These are phyloP conservation scores for Uromys caudimaculatus DNA, from an alignment of 2,797 vertebrate genomes.

Conservation along the genomic window DNA sequence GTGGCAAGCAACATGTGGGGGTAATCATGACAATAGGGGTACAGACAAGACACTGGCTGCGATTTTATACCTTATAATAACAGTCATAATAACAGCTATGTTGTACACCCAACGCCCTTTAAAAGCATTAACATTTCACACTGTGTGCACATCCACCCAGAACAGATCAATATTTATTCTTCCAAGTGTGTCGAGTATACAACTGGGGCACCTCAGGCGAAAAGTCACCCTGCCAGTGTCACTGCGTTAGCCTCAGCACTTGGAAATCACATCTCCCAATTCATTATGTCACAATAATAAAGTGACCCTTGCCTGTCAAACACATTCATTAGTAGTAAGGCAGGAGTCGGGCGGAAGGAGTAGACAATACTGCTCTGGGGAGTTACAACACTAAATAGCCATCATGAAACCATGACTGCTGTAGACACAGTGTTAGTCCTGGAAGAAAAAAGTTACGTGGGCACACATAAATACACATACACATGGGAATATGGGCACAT, in stretches of 20 bases:
- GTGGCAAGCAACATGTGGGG: not conserved
- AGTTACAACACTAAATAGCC: not conserved
- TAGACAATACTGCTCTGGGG: not conserved
- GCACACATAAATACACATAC: not conserved
- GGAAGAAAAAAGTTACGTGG: not conserved
- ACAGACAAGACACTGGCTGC: slow-evolving; percentile 44
- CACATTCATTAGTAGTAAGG: slow-evolving; percentile 21
- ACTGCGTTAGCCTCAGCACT: slow-evolving; percentile 53
- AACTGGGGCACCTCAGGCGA: slow-evolving; percentile 54
- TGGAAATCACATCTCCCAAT: slow-evolving; percentile 61
- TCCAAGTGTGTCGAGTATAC: slow-evolving; percentile 55
- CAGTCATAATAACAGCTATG: slow-evolving; percentile 63
- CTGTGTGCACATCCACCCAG: not conserved
- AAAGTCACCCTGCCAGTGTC: slow-evolving; percentile 19
- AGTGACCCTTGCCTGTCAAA: slow-evolving; percentile 57
- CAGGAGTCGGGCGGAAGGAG: not conserved
- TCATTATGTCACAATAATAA: slow-evolving; percentile 72
- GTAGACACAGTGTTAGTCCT: not conserved
- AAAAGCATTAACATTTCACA: slow-evolving; percentile 76
- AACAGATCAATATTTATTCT: slow-evolving; percentile 74
- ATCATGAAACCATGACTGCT: not conserved
- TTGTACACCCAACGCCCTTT: slow-evolving; percentile 43
- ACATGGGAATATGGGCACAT: not conserved
- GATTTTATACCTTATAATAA: slow-evolving; percentile 74
- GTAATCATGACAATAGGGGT: slow-evolving; percentile 56